phyloP scores from a whole-genome alignment of 2,113 vertebrate genomes.

The Platycercus adscitus region DNA sequence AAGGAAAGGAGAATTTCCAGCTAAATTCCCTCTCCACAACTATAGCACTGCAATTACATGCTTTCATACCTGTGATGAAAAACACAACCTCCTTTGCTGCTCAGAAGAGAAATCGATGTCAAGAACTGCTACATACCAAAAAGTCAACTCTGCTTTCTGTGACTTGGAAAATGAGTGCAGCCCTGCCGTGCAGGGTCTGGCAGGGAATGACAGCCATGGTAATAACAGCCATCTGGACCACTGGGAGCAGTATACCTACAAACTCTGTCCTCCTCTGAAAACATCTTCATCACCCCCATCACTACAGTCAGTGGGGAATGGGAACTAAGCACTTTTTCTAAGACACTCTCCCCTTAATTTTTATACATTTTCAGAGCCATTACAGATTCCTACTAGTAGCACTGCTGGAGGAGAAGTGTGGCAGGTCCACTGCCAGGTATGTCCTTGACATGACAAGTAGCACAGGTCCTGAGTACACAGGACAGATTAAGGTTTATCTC shows the following conservation, averaged over 20 bases:
- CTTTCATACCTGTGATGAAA: not conserved
- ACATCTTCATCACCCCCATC: not conserved
- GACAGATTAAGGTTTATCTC: constrained; percentile 21
- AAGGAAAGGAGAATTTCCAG: not conserved
- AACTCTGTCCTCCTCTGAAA: not conserved
- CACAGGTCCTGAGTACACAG: not conserved
- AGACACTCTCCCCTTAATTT: not conserved
- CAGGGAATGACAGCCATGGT: not conserved
- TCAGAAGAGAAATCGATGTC: not conserved
- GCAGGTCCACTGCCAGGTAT: not conserved
- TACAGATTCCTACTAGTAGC: not conserved
- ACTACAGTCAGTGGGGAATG: not conserved
- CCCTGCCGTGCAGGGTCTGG: not conserved
- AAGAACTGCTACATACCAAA: fast-evolving
- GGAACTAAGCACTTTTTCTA: not conserved
- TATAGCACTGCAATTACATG: not conserved
- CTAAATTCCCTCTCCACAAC: not conserved
- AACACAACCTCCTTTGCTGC: not conserved
- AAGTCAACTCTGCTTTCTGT: not conserved
- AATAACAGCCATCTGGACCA: not conserved
- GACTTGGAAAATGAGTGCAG: not conserved
- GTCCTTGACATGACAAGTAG: not conserved
- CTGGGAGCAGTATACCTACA: fast-evolving
- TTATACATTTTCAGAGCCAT: not conserved
- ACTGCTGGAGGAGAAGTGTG: not conserved